Evolutionary conservation across 2,113 vertebrate genomes (phyloP).

Genomic region (Triplophysa rosa): DNA sequence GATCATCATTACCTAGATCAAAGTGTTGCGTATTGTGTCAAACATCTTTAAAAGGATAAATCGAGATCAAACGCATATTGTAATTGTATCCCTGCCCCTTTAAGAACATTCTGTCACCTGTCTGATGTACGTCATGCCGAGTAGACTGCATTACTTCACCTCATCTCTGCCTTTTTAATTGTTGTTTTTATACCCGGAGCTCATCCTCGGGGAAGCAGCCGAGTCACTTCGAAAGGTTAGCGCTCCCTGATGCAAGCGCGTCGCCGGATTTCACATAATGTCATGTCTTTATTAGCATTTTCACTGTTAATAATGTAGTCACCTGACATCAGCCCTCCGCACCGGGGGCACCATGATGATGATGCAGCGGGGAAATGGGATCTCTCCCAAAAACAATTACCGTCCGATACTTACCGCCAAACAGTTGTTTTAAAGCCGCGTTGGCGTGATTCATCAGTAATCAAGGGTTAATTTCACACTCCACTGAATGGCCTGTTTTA

Average conservation of each 20-base stretch:
- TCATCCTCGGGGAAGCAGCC: constrained; percentile 59
- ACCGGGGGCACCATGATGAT: constrained; percentile 49
- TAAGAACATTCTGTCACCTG: background rate
- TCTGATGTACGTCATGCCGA: constrained; percentile 9
- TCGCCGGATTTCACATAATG: constrained; percentile 69
- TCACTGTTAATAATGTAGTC: constrained; percentile 67
- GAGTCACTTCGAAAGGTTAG: constrained; percentile 66
- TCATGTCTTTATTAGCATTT: constrained; percentile 67
- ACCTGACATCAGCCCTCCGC: constrained; percentile 57
- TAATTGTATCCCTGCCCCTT: background rate
- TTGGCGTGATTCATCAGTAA: constrained; percentile 80
- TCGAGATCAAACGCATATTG: too few relatives aligned
- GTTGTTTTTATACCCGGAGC: constrained; percentile 54
- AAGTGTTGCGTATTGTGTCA: too few relatives aligned
- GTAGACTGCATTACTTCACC: constrained; percentile 54
- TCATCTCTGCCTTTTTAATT: constrained; percentile 70
- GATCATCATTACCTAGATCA: too few relatives aligned
- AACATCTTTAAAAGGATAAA: too few relatives aligned
- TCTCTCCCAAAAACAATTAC: constrained; percentile 65
- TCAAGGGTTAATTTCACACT: constrained; percentile 99
- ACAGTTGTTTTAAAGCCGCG: constrained; percentile 67
- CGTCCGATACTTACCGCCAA: constrained; percentile 29
- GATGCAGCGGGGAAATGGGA: constrained; percentile 52
- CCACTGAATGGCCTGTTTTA: constrained; percentile 93
- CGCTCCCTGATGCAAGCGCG: constrained; percentile 71